Percentiles rank a stretch among this genome's conserved stretches.
These are phyloP conservation scores for Platichthys flesus DNA, from an alignment of 2,113 vertebrate genomes.

Conservation along the genomic window DNA sequence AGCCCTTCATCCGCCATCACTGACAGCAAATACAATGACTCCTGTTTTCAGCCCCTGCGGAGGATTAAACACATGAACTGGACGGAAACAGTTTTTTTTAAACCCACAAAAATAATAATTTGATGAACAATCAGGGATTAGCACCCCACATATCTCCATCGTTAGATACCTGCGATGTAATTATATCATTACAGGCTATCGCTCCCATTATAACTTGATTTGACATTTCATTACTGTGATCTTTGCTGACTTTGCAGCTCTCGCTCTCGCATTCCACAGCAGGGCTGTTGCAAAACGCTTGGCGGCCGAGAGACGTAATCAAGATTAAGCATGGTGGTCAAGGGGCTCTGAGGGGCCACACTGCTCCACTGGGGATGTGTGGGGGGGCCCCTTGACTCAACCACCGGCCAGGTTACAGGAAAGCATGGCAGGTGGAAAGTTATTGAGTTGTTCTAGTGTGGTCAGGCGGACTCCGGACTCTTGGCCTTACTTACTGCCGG, in stretches of 20 bases:
- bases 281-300: too few species aligned
- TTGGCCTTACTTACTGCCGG: neutral
- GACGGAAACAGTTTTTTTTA: constrained; percentile 13
- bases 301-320: constrained; percentile 21
- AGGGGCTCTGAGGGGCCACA: constrained; percentile 41
- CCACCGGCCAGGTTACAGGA: neutral
- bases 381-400: constrained; percentile 14
- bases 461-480: neutral
- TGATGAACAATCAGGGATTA: constrained; percentile 42
- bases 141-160: neutral
- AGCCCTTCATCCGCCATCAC: constrained; percentile 1
- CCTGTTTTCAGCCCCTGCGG: constrained; percentile 30
- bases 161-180: constrained; percentile 31
- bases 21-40: constrained; percentile 39
- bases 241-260: constrained; percentile 36
- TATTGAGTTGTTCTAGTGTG: too few species aligned
- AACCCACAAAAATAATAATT: constrained; percentile 6
- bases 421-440: neutral
- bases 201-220: constrained; percentile 40
- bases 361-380: constrained; percentile 39
- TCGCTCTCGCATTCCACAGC: constrained; percentile 26
- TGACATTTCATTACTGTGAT: constrained; percentile 37
- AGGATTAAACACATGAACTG: constrained; percentile 7
- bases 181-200: constrained; percentile 59
- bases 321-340: constrained; percentile 66